Conservation (phyloP, 2,888 invertebrate species). For the Ommatoiulus sabulosus region DNA sequence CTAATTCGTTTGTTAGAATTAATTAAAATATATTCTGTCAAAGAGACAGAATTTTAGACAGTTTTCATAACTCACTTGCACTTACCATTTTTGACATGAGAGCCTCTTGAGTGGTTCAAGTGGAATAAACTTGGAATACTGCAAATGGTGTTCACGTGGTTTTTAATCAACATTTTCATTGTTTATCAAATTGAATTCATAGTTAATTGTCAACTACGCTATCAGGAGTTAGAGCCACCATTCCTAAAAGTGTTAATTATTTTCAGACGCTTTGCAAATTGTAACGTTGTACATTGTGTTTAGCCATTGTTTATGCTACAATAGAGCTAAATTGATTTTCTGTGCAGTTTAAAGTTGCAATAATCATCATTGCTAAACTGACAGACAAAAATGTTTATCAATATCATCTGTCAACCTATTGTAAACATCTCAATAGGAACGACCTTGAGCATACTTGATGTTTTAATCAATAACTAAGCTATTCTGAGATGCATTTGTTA, state of each 20-base stretch:
- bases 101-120: too few species aligned
- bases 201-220: neutral
- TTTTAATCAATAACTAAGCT: slow-evolving; percentile 13
- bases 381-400: neutral
- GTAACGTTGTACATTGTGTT: neutral
- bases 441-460: neutral
- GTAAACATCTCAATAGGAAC: neutral
- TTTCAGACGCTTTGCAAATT: neutral
- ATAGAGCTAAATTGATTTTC: neutral
- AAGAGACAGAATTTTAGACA: too few species aligned
- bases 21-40: too few species aligned
- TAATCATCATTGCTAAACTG: neutral
- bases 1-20: too few species aligned
- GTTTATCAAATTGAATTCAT: too few species aligned
- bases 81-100: too few species aligned
- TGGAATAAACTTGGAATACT: too few species aligned
- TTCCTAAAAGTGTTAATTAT: neutral
- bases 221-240: neutral
- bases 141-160: too few species aligned
- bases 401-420: slow-evolving; percentile 14
- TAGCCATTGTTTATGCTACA: slow-evolving; percentile 19
- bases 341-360: neutral
- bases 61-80: too few species aligned
- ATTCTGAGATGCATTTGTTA: neutral
- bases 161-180: too few species aligned